Conservation (phyloP, 1,140 invertebrate species). For the Calephelis nemesis region DNA sequence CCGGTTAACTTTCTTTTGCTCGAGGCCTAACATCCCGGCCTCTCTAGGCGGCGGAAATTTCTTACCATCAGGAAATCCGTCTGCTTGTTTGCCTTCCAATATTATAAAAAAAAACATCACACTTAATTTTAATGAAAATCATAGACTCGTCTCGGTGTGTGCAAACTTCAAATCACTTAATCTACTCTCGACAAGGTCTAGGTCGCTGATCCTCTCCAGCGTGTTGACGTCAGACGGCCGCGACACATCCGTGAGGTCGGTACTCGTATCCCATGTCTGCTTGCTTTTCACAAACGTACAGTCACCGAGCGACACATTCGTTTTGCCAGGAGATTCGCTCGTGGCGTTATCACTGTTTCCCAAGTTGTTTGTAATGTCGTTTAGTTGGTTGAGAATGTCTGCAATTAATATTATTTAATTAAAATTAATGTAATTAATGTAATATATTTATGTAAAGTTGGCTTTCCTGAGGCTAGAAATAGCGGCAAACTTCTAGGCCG, state of each 20-base stretch:
- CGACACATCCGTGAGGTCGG: conserved; percentile 39
- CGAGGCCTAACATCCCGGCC: too few species aligned
- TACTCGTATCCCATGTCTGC: neutral
- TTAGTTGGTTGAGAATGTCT: conserved; percentile 73
- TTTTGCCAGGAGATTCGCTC: neutral
- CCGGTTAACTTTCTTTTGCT: too few species aligned
- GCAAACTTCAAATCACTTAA: conserved; percentile 56
- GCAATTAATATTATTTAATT: conserved; percentile 36
- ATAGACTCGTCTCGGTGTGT: conserved; percentile 62
- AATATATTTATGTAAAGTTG: too few species aligned
- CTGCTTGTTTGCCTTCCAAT: too few species aligned
- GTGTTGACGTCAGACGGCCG: conserved; percentile 64
- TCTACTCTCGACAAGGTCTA: conserved; percentile 69
- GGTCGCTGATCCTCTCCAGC: conserved; percentile 67
- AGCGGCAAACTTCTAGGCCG: too few species aligned
- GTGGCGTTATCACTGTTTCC: conserved; percentile 15
- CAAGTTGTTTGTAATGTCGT: conserved; percentile 50
- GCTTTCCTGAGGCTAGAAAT: too few species aligned
- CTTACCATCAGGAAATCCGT: too few species aligned
- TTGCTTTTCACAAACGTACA: neutral
- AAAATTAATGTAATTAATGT: too few species aligned
- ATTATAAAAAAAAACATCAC: too few species aligned
- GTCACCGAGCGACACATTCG: neutral
- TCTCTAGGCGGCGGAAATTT: too few species aligned
- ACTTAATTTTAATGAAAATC: conserved; percentile 7